Base-by-base conservation (phyloP, 2,797 vertebrate genomes). In the Scyliorhinus canicula region DNA sequence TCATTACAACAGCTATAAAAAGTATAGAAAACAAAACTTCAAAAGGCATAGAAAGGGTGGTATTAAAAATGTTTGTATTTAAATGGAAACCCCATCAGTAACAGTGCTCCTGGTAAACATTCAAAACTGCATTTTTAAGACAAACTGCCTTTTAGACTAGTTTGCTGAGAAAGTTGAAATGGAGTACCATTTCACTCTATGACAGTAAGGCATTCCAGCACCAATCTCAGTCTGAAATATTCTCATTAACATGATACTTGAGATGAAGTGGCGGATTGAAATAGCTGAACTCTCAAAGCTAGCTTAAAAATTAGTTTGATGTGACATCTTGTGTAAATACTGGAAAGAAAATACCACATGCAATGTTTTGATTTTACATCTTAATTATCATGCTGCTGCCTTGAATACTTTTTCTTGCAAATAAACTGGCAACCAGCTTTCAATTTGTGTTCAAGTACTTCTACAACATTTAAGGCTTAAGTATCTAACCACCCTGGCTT, bases 21-120 rank as follows among this genome's bases (percentile, higher is more conserved):
- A 69, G 31, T 26, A 94, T 52, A 71, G 44, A 71, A 71, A 93
- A 96, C 96, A 96, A 95, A 95, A 96, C 97, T 96, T 96, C 96
- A 96, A 97, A 97, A 95, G 96, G 96, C 95, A 96, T 96, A 96
- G 97, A 95, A 71, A 95, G 71, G 97, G 97, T 97, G 97, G 97
- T 97, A 96, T 96, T 95, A 95, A 96, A 96, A 95, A 97, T 97
- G 84, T 95, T 96, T 96, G 57, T 35, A 71, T 93, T n/a, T 86
- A 96, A 95, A 94, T 71, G 44, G 31, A 94, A 94, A 71, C 35
- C 26, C 44, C 40, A 52, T 74, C 47, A 50, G 16, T 16, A 94
- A 74, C 12, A 69, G 26, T 94, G 67, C 93, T 28, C 28, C 57
- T 69, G 63, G 93, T 35, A 71, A 94, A 94, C 47, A 94, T 44